Conservation (phyloP, 2,888 invertebrate genomes). For the Drosophila greeni region DNA sequence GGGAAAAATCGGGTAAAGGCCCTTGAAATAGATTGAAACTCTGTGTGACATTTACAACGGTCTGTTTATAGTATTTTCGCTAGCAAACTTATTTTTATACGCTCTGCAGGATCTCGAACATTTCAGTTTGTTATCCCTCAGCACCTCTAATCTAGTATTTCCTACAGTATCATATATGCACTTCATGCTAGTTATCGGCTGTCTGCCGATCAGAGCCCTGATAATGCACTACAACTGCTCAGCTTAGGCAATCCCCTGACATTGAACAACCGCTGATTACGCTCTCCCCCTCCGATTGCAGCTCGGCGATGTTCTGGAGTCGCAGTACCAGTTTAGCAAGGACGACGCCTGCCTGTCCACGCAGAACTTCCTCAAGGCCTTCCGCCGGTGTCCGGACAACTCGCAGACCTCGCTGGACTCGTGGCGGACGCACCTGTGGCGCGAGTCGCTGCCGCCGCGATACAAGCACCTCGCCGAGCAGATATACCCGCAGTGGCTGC, state of each 20-base stretch:
- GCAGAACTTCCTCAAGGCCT: constrained; percentile 85
- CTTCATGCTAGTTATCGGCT: neutral
- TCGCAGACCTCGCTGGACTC: constrained; percentile 85
- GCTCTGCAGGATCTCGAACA: too few species aligned
- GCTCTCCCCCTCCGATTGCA: constrained; percentile 31
- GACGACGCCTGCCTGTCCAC: constrained; percentile 84
- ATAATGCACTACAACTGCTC: neutral
- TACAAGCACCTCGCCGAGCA: constrained; percentile 86
- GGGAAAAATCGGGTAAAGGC: neutral
- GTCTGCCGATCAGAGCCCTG: neutral
- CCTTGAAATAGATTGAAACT: neutral
- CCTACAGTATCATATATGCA: neutral
- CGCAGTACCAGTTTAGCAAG: constrained; percentile 84
- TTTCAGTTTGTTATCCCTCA: too few species aligned
- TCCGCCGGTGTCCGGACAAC: constrained; percentile 90
- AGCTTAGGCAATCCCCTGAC: neutral
- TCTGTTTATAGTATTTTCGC: neutral
- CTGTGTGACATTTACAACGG: neutral
- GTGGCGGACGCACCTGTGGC: constrained; percentile 89
- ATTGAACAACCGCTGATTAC: neutral
- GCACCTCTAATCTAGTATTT: too few species aligned
- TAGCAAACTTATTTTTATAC: too few species aligned
- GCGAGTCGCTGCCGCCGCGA: constrained; percentile 86
- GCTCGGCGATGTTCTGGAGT: constrained; percentile 78
- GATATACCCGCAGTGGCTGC: constrained; percentile 88